phyloP scores from a whole-genome alignment of 2,113 vertebrate genomes.

The Microcebus ravelobensis region DNA sequence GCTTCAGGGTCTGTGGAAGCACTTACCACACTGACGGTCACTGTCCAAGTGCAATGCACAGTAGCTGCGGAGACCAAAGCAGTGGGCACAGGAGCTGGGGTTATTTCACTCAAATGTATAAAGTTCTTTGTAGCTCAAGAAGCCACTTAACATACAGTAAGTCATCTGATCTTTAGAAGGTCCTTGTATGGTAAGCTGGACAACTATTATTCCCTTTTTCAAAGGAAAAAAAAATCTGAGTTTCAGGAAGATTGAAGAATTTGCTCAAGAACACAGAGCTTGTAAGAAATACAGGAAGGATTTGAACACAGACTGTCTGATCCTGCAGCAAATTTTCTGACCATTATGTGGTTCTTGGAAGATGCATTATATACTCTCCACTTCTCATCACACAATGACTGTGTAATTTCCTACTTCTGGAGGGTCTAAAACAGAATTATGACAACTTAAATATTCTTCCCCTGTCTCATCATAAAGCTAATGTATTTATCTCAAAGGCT shows the following conservation, averaged over 20 bases:
- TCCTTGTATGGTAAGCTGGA: neutral
- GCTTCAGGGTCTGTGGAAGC: neutral
- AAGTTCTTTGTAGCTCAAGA: neutral
- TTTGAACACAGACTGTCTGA: neutral
- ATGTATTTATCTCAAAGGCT: neutral
- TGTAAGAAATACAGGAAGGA: neutral
- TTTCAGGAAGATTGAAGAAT: neutral
- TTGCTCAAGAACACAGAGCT: conserved; percentile 3
- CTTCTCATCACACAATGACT: neutral
- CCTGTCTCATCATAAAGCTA: conserved; percentile 2
- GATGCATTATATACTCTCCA: neutral
- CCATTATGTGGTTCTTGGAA: neutral
- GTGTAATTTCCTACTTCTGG: neutral
- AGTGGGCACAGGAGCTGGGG: too few species aligned
- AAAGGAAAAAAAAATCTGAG: neutral
- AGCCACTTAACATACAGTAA: neutral
- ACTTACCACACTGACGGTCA: neutral
- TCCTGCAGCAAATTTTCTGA: neutral
- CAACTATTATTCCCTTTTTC: neutral
- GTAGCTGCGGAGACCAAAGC: neutral
- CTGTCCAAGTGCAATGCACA: neutral
- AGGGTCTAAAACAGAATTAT: neutral
- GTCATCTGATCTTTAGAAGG: neutral
- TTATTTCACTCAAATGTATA: neutral
- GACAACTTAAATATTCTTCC: neutral